phyloP scores from a whole-genome alignment of 2,888 invertebrate genomes.

The Tholera decimalis region DNA sequence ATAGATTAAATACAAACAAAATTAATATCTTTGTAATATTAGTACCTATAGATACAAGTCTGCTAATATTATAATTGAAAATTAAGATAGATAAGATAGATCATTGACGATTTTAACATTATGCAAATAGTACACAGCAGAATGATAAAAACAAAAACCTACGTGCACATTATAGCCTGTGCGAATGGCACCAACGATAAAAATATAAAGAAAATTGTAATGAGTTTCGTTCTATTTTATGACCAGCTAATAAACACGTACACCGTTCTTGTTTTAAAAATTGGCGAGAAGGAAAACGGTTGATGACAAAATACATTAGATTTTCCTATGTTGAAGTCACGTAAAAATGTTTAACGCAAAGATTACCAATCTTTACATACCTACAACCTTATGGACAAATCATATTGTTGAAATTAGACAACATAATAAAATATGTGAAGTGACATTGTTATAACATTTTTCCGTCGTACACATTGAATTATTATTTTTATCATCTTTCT shows the following conservation, averaged over 20 bases:
- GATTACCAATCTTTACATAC: constrained; percentile 7
- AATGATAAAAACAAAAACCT: constrained; percentile 7
- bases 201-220: constrained; percentile 46
- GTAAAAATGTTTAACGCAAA: constrained; percentile 38
- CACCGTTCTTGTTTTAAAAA: constrained; percentile 35
- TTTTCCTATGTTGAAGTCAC: constrained; percentile 46
- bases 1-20: too few species aligned
- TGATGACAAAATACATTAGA: constrained; percentile 21
- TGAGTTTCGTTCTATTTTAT: constrained; percentile 48
- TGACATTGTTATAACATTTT: neutral
- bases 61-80: constrained; percentile 6
- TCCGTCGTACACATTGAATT: neutral
- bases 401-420: constrained; percentile 15
- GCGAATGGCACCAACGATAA: constrained; percentile 30
- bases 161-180: constrained; percentile 9
- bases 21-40: too few species aligned
- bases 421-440: constrained; percentile 10
- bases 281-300: constrained; percentile 21
- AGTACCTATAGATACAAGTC: too few species aligned
- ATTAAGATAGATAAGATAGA: neutral
- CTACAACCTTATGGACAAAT: constrained; percentile 5
- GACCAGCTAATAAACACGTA: constrained; percentile 50
- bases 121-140: constrained; percentile 12
- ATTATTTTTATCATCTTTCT: neutral
- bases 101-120: neutral